Percentiles rank a stretch among this genome's conserved stretches.
Evolutionary conservation across 2,888 invertebrate genomes (phyloP).

Genomic region (Teleiodes luculella): DNA sequence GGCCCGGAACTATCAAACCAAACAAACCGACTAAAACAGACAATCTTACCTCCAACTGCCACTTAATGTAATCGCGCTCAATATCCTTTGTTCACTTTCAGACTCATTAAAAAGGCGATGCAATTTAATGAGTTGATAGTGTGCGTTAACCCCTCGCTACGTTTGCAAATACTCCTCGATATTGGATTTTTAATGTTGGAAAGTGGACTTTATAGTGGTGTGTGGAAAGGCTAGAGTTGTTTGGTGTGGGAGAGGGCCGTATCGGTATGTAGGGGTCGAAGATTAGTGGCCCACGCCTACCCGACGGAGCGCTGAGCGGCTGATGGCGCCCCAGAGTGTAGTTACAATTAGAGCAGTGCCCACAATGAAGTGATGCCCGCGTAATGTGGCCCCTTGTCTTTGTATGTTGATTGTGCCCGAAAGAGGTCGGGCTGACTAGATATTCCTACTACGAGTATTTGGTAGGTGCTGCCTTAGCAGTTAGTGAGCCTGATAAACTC

Average conservation of each 20-base stretch:
- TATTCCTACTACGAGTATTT: conserved; percentile 26
- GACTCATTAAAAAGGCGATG: conserved; percentile 80
- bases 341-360: conserved; percentile 78
- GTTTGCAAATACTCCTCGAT: conserved; percentile 64
- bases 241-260: conserved; percentile 33
- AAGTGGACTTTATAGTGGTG: conserved; percentile 36
- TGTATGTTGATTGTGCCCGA: conserved; percentile 75
- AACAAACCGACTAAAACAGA: conserved; percentile 53
- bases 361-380: conserved; percentile 77
- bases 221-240: conserved; percentile 29
- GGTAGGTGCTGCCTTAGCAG: conserved; percentile 12
- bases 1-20: conserved; percentile 36
- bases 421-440: conserved; percentile 45
- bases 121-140: conserved; percentile 79
- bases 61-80: conserved; percentile 76
- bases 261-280: conserved; percentile 77
- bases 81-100: conserved; percentile 79
- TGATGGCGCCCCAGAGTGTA: conserved; percentile 77
- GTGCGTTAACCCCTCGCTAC: conserved; percentile 77
- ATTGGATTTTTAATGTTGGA: conserved; percentile 20
- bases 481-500: conserved; percentile 5
- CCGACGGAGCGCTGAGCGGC: conserved; percentile 74
- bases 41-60: conserved; percentile 67
- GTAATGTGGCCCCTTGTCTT: conserved; percentile 75
- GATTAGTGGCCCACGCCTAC: conserved; percentile 79